Percentiles rank a stretch among this genome's conserved stretches.
phyloP scores from a whole-genome alignment of 2,797 vertebrate genomes.

The Diplodus puntazzo region DNA sequence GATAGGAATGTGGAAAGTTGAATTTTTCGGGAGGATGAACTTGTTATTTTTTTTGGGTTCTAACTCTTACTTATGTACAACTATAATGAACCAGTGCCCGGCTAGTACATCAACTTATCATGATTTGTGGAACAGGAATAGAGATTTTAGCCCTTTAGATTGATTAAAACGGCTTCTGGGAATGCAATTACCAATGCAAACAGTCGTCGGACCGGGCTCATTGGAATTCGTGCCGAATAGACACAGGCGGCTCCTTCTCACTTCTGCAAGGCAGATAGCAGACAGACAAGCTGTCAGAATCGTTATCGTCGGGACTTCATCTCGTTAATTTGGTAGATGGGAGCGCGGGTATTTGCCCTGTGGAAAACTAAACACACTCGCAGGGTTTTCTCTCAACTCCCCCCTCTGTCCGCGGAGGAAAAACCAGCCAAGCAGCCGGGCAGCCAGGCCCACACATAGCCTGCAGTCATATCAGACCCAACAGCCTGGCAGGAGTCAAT shows the following conservation, averaged over 20 bases:
- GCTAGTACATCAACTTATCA: constrained; percentile 32
- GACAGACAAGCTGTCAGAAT: constrained; percentile 81
- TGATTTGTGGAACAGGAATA: constrained; percentile 57
- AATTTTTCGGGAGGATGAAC: constrained; percentile 16
- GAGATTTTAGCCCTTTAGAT: constrained; percentile 58
- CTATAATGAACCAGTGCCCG: constrained; percentile 29
- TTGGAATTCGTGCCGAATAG: constrained; percentile 70
- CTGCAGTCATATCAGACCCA: constrained; percentile 85
- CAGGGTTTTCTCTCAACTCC: constrained; percentile 49
- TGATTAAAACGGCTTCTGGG: constrained; percentile 66
- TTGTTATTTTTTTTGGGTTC: constrained; percentile 13
- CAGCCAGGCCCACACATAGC: constrained; percentile 80
- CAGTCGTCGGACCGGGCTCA: constrained; percentile 55
- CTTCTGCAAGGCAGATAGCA: constrained; percentile 56
- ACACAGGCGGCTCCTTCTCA: constrained; percentile 40
- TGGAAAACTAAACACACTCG: constrained; percentile 81
- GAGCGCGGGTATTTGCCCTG: constrained; percentile 81
- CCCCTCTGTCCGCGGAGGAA: constrained; percentile 43
- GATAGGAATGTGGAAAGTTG: constrained; percentile 48
- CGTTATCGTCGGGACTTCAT: constrained; percentile 76
- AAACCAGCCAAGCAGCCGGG: constrained; percentile 68
- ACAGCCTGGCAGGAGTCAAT: constrained; percentile 85
- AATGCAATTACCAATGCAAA: constrained; percentile 62
- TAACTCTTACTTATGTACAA: constrained; percentile 18
- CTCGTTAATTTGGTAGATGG: constrained; percentile 85